A percentile compares a stretch with the other conserved stretches of the same genome.
Evolutionary conservation across 2,888 invertebrate genomes (phyloP).

Genomic region (Aromia moschata): DNA sequence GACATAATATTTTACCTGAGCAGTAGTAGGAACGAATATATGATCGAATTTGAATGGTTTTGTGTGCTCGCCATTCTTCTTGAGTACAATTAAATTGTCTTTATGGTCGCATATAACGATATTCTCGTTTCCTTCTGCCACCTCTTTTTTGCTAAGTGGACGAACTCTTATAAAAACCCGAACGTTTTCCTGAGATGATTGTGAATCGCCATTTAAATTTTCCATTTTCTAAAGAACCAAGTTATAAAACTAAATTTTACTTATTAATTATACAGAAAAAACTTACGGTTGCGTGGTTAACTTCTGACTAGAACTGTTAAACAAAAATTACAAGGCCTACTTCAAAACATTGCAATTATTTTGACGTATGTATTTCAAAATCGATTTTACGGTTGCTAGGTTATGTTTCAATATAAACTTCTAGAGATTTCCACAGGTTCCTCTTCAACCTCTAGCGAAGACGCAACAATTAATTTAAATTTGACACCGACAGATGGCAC

Average conservation of each 20-base stretch:
- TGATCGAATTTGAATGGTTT: conserved; percentile 95
- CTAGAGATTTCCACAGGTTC: no score
- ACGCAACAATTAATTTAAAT: no score
- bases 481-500: no score
- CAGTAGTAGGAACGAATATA: conserved; percentile 87
- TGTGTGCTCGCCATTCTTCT: conserved; percentile 73
- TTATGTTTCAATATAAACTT: conserved; percentile 15
- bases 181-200: conserved; percentile 79
- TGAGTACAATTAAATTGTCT: conserved; percentile 81
- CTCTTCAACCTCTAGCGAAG: no score
- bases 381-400: conserved; percentile 21
- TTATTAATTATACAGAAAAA: not conserved
- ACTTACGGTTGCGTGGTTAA: conserved; percentile 8
- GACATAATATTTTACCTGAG: conserved; percentile 69
- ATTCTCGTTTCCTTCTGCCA: conserved; percentile 73
- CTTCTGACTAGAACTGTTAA: conserved; percentile 9
- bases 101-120: conserved; percentile 81
- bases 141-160: conserved; percentile 89
- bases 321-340: conserved; percentile 9
- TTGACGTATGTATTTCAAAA: conserved; percentile 19
- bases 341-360: conserved; percentile 19
- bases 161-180: conserved; percentile 94
- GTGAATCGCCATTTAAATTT: conserved; percentile 34
- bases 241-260: not conserved
- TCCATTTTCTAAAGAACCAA: conserved; percentile 39